phyloP scores from a whole-genome alignment of 2,888 invertebrate genomes.

The Carterocephalus palaemon region DNA sequence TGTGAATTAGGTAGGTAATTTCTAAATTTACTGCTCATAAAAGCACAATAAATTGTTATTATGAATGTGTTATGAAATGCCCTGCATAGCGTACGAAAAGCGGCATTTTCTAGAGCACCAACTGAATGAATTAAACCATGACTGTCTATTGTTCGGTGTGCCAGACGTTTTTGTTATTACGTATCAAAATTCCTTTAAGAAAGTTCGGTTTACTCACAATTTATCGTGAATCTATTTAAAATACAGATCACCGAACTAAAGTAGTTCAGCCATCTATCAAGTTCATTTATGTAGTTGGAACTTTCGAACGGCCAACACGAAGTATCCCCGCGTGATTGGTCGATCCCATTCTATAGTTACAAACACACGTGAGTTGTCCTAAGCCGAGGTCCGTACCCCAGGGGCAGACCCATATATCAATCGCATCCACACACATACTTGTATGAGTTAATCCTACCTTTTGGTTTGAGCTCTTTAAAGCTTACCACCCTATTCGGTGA shows the following conservation, averaged over 20 bases:
- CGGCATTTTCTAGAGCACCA: constrained; percentile 19
- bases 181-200: constrained; percentile 5
- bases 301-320: no score
- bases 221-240: not conserved
- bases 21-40: constrained; percentile 36
- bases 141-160: constrained; percentile 12
- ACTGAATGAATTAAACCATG: constrained; percentile 21
- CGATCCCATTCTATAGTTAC: no score
- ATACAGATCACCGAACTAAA: not conserved
- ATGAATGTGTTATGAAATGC: constrained; percentile 26
- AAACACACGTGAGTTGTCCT: no score
- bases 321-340: no score
- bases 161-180: constrained; percentile 9
- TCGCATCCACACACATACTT: no score
- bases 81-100: constrained; percentile 19
- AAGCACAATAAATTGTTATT: constrained; percentile 25
- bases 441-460: no score
- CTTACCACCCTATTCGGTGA: no score
- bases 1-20: constrained; percentile 47
- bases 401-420: no score
- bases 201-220: not conserved
- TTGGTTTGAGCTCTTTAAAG: no score
- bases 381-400: no score
- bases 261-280: no score
- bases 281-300: no score